Evolutionary conservation across 92 coral and sea anemone species (phyloP).

Genomic region (Bergia sp.): DNA sequence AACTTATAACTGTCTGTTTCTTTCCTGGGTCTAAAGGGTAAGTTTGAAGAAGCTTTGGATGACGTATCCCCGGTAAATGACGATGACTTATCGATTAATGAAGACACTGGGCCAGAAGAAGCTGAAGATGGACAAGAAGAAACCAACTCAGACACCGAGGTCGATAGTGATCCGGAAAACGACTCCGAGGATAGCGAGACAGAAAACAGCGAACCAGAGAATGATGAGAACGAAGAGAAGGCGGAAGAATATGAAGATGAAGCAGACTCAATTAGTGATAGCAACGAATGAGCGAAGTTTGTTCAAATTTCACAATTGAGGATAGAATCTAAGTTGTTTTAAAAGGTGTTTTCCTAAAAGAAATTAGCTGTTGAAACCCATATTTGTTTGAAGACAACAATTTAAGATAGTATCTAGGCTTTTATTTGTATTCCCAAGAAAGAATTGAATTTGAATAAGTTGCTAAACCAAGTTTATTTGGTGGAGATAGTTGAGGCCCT

Average conservation of each 20-base stretch:
- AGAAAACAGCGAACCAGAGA: not conserved
- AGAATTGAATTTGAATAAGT: no score
- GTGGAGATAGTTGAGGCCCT: no score
- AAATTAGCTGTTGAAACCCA: no score
- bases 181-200: not conserved
- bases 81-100: not conserved
- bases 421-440: no score
- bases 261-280: not conserved
- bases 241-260: not conserved
- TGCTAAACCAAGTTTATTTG: no score
- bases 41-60: not conserved
- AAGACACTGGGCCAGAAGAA: constrained; percentile 7
- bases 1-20: not conserved
- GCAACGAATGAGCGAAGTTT: not conserved
- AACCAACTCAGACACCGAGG: not conserved
- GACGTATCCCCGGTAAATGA: not conserved
- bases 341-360: not conserved
- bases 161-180: not conserved
- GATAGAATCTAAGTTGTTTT: no score
- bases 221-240: not conserved
- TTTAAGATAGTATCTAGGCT: no score
- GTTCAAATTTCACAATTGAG: not conserved
- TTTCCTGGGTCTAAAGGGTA: not conserved
- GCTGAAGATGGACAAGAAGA: not conserved
- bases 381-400: no score